phyloP scores from a whole-genome alignment of 2,888 invertebrate genomes.

The Drosophila neoperkinsi region DNA sequence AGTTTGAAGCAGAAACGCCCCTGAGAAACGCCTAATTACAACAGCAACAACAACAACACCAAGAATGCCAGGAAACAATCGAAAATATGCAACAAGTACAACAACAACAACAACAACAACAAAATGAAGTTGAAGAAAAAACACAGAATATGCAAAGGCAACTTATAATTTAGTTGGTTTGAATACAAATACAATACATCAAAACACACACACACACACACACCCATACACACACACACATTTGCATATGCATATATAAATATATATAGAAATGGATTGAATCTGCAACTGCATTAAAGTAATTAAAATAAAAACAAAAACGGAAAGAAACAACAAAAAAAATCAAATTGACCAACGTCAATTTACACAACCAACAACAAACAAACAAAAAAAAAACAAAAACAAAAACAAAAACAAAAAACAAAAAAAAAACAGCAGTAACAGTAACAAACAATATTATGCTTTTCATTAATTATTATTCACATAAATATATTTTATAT shows the following conservation, averaged over 20 bases:
- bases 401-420: conserved; percentile 7
- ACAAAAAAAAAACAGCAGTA: conserved; percentile 21
- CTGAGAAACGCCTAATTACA: conserved; percentile 11
- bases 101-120: conserved; percentile 10
- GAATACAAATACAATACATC: conserved; percentile 20
- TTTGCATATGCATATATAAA: conserved; percentile 11
- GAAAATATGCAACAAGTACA: conserved; percentile 11
- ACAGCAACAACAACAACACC: conserved; percentile 9
- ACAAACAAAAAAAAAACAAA: conserved; percentile 23
- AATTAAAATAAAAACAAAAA: conserved; percentile 27
- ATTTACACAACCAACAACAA: conserved; percentile 30
- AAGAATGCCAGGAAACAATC: conserved; percentile 26
- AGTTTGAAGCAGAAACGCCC: conserved; percentile 15
- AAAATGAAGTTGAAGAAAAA: conserved; percentile 8
- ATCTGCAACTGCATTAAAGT: conserved; percentile 54
- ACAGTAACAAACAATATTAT: conserved; percentile 44
- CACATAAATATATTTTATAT: conserved; percentile 57
- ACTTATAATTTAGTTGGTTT: conserved; percentile 47
- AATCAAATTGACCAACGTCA: conserved; percentile 30
- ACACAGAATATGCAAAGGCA: conserved; percentile 25
- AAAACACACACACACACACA: conserved; percentile 17
- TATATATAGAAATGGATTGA: conserved; percentile 38
- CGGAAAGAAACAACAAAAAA: not conserved
- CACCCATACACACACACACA: conserved; percentile 3
- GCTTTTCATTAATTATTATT: conserved; percentile 56